Conservation (phyloP, 2,113 vertebrate genomes). For the Spilogale gracilis region DNA sequence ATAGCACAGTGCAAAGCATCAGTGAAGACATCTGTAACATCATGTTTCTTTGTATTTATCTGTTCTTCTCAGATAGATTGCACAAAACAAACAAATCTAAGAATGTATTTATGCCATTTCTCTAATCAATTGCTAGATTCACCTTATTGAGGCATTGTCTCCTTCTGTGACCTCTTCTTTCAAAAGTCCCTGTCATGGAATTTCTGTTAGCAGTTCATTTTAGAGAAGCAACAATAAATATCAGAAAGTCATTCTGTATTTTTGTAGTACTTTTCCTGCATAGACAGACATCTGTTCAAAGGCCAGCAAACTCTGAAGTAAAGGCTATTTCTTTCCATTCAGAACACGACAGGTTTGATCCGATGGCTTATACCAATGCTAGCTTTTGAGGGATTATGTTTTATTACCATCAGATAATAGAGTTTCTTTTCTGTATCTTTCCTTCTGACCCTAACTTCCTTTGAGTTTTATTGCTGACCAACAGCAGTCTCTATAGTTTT, state of each 20-base stretch:
- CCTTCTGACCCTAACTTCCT: constrained; percentile 59
- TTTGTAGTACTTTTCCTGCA: neutral
- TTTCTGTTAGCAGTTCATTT: neutral
- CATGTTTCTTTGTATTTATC: neutral
- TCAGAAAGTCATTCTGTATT: neutral
- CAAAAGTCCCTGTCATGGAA: neutral
- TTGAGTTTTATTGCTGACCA: constrained; percentile 70
- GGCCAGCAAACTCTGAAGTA: neutral
- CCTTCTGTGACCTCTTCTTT: neutral
- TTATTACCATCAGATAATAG: constrained; percentile 64
- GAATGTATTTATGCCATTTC: neutral
- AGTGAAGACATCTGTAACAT: neutral
- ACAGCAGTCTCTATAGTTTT: constrained; percentile 55
- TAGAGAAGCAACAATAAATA: neutral
- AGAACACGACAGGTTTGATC: constrained; percentile 16
- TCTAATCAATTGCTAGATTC: neutral
- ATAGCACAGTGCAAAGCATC: neutral
- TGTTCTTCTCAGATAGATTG: neutral
- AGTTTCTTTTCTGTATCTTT: constrained; percentile 64
- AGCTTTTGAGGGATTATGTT: constrained; percentile 51
- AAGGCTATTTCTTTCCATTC: constrained; percentile 39
- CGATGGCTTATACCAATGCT: neutral
- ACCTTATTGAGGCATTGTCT: neutral
- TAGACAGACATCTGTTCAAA: neutral
- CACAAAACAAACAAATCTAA: neutral